Percentiles rank a stretch among this genome's conserved stretches.
Conservation (phyloP, 1,140 invertebrate genomes). For the Arctopsyche grandis region DNA sequence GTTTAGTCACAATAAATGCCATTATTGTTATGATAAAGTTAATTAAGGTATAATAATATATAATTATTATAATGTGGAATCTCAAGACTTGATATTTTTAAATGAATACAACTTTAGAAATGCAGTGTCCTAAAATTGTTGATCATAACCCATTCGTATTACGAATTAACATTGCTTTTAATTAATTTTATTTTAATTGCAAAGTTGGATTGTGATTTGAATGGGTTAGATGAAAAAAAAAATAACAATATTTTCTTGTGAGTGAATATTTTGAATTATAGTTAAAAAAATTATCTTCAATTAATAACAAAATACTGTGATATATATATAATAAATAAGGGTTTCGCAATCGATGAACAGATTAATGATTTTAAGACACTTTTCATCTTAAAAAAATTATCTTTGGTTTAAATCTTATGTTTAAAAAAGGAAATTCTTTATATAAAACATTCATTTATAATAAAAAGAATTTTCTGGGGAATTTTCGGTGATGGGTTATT, state of each 20-base stretch:
- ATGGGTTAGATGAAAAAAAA: background rate
- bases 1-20: conserved; percentile 22
- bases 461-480: conserved; percentile 20
- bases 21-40: conserved; percentile 9
- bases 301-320: conserved; percentile 1
- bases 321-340: conserved; percentile 14
- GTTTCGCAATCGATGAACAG: background rate
- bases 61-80: background rate
- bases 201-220: background rate
- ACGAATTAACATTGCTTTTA: background rate
- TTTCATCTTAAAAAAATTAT: background rate
- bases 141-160: conserved; percentile 5
- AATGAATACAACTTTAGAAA: background rate
- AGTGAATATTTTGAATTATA: background rate
- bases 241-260: background rate
- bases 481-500: conserved; percentile 35
- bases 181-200: background rate
- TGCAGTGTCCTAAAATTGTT: conserved; percentile 21
- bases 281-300: too few relatives aligned
- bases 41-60: background rate
- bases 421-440: background rate
- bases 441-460: background rate
- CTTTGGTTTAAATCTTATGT: background rate
- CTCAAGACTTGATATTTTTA: conserved; percentile 19
- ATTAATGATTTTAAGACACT: conserved; percentile 24